phyloP scores from a whole-genome alignment of 2,888 invertebrate genomes.

The Ophion slaviceki region DNA sequence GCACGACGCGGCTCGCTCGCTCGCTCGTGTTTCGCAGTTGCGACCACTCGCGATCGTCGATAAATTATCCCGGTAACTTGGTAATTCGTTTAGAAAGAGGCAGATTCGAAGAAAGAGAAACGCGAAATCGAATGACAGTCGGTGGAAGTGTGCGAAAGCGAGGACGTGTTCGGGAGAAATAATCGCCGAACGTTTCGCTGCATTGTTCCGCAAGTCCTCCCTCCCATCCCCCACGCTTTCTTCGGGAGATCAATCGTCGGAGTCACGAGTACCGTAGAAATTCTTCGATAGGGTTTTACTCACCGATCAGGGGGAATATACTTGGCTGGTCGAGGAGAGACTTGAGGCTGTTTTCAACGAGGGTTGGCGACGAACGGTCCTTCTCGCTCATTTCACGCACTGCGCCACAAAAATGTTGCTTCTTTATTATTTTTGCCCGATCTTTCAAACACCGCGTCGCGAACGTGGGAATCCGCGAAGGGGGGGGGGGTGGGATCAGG shows the following conservation, averaged over 20 bases:
- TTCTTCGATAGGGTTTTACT: slow-evolving; percentile 70
- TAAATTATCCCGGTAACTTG: too few relatives aligned
- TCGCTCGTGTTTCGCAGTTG: not conserved
- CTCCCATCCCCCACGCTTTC: too few relatives aligned
- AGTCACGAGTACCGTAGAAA: slow-evolving; percentile 1
- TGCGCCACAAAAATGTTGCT: slow-evolving; percentile 73
- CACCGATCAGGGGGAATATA: slow-evolving; percentile 83
- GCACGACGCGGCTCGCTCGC: not conserved
- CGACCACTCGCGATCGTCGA: too few relatives aligned
- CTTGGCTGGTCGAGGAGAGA: slow-evolving; percentile 92
- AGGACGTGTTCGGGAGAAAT: not conserved
- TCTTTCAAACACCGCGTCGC: not conserved
- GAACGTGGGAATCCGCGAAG: slow-evolving; percentile 10
- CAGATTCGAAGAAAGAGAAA: not conserved
- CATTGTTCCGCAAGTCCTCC: too few relatives aligned
- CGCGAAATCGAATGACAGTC: not conserved
- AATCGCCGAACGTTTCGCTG: not conserved
- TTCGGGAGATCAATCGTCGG: too few relatives aligned
- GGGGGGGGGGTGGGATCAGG: slow-evolving; percentile 32
- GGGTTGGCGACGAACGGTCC: slow-evolving; percentile 94
- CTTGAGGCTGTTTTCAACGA: slow-evolving; percentile 94
- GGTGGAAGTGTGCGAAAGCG: not conserved
- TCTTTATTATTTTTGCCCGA: not conserved
- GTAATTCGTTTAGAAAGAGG: too few relatives aligned
- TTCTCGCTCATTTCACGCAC: slow-evolving; percentile 93